A percentile compares a stretch with the other conserved stretches of the same genome.
phyloP scores from a whole-genome alignment of 2,113 vertebrate species.

The Pipra filicauda region DNA sequence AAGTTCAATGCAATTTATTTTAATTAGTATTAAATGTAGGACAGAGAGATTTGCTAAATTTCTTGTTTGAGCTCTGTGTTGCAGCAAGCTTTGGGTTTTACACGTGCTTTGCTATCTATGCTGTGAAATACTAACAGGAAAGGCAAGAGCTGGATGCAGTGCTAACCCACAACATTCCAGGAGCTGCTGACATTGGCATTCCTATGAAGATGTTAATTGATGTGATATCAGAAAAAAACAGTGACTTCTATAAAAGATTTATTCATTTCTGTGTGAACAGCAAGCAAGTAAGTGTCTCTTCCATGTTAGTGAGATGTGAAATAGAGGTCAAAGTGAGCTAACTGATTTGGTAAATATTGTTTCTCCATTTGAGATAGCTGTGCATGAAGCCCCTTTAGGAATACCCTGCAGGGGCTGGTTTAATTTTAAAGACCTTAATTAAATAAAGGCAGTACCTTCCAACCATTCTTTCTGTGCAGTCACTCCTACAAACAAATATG shows the following conservation, averaged over 20 bases:
- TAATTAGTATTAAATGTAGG: background rate
- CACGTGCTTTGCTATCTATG: background rate
- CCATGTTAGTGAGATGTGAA: background rate
- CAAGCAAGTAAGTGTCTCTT: conserved; percentile 69
- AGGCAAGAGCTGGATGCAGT: conserved; percentile 56
- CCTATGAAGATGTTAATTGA: conserved; percentile 60
- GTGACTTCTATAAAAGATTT: conserved; percentile 41
- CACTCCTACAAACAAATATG: background rate
- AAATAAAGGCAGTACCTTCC: background rate
- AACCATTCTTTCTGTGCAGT: background rate
- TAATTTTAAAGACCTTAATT: background rate
- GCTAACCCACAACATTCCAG: conserved; percentile 73
- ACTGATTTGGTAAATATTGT: background rate
- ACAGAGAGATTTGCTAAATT: background rate
- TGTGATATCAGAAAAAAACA: conserved; percentile 47
- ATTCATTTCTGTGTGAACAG: conserved; percentile 59
- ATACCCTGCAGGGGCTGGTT: background rate
- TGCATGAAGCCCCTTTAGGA: background rate
- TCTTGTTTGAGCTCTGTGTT: background rate
- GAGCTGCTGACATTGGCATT: conserved; percentile 68
- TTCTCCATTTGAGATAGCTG: background rate
- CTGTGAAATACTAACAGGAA: conserved; percentile 57
- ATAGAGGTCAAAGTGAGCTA: background rate
- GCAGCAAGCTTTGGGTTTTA: background rate
- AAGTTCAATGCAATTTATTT: background rate